phyloP scores from a whole-genome alignment of 2,113 vertebrate genomes.

The Rattus norvegicus region DNA sequence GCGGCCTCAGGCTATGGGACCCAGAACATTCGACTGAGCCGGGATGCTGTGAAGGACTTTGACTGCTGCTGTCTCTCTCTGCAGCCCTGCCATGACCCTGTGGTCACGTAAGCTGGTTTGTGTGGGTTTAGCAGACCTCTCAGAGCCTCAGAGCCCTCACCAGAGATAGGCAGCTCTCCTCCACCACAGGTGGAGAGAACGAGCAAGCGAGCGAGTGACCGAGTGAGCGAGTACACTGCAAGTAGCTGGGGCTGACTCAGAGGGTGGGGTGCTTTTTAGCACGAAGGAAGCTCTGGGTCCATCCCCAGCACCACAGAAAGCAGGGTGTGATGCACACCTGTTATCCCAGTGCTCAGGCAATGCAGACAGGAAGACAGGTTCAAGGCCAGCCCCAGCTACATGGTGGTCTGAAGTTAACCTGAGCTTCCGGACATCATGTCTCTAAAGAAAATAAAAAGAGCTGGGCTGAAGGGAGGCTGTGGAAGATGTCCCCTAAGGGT shows the following conservation, averaged over 20 bases:
- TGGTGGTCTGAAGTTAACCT: neutral
- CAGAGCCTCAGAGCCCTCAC: neutral
- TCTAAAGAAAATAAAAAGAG: neutral
- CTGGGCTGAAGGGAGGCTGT: neutral
- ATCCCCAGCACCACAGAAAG: neutral
- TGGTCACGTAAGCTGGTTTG: constrained; percentile 89
- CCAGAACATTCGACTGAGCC: constrained; percentile 93
- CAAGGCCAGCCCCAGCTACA: neutral
- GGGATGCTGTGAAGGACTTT: constrained; percentile 95
- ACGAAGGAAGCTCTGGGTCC: neutral
- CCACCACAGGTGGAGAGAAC: neutral
- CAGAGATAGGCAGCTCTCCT: neutral
- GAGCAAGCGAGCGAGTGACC: too few species aligned
- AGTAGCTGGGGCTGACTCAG: neutral
- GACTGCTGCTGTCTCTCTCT: constrained; percentile 95
- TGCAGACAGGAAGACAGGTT: neutral
- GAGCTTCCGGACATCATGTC: neutral
- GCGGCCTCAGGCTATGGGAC: constrained; percentile 95
- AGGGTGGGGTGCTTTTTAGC: neutral
- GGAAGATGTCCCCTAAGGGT: neutral
- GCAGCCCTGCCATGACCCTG: constrained; percentile 93
- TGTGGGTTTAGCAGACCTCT: neutral
- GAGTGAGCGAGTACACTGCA: too few species aligned
- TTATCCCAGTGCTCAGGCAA: neutral
- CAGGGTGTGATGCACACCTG: neutral